Base-by-base conservation (phyloP, 2,888 invertebrate species). In the Muschampia plurimacula region DNA sequence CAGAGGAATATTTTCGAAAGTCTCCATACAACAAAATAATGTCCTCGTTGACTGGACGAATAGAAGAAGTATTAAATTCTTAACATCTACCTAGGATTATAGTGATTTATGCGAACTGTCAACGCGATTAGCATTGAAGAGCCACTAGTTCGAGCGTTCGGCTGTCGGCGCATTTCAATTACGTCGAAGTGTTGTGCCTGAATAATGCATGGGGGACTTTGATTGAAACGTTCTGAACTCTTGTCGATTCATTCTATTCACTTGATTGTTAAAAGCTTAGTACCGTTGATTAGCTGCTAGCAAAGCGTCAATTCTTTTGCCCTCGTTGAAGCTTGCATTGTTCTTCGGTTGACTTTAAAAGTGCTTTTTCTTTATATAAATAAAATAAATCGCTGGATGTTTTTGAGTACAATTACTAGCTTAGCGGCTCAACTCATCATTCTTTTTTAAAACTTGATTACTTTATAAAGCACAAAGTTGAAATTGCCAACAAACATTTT, bases 181-280 rank as follows among this genome's bases (percentile, higher is more conserved):
- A 85, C 84, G 78, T 74, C 75, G 79, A 78, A 77, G 78, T 78
- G 79, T 80, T 79, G 80, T 77, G 78, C 80, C 75, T 88, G 88
- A 88, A 88, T 88, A 84, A 88, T 88, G 88, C 83, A 88, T 86
- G 74, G 77, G 74, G 79, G 80, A 81, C 86, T 86, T 84, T 87
- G 89, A 88, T 88, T 87, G 84, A 60, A 62, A 39, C 39, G 62
- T n/a, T n/a, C 39, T 28, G 62, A 39, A 62, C 62, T 39, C 28
- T 12, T 22, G 12, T 55, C 22, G 22, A 49, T 3, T 55, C 55
- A 55, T 55, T 22, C 55, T 22, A 55, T 55, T 55, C 22, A 55
- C 22, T 55, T 55, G 55, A 22, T 13, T 55, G 55, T 55, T 55
- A 55, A 55, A 12, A 57, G 28, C 57, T 22, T 57, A 57, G 52